These are phyloP conservation scores for rat (Rattus norvegicus) DNA, from an alignment of 2,113 vertebrate genomes.

Conservation along the genomic window GRCr8 NC_086033.1:30329501-30330000, in stretches of 20 bases:
- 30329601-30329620: conserved; percentile 2
- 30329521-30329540: conserved; percentile 52
- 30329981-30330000: not conserved
- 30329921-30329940: not conserved
- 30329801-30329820: not conserved
- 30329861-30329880: not conserved
- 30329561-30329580: conserved; percentile 72
- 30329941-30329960: too few species aligned
- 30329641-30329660: too few species aligned
- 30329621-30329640: not conserved
- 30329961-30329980: not conserved
- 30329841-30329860: not conserved
- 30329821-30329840: not conserved
- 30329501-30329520: not conserved
- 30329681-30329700: not conserved
- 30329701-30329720: not conserved
- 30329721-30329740: not conserved
- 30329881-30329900: not conserved
- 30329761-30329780: not conserved
- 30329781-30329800: not conserved
- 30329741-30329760: not conserved
- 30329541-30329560: not conserved
- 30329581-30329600: conserved; percentile 59
- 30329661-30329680: not conserved
- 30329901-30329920: not conserved